Conservation (phyloP, 2,797 vertebrate species). For the Pipistrellus nathusii region DNA sequence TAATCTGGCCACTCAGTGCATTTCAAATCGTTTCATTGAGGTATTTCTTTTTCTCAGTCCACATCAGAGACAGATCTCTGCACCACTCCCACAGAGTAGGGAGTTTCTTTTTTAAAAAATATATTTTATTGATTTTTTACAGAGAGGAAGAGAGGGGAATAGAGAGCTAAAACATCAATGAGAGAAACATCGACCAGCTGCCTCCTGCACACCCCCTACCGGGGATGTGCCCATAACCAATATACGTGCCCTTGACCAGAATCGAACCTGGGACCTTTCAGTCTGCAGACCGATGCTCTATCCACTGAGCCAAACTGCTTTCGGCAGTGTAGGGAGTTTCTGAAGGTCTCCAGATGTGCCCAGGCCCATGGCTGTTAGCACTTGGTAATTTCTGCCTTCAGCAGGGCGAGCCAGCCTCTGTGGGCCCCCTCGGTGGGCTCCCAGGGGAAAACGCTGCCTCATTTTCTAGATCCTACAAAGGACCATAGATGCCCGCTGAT, state of each 20-base stretch:
- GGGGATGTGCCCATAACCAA: no score
- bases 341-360: background rate
- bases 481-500: background rate
- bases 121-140: no score
- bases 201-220: no score
- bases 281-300: no score
- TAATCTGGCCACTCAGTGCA: no score
- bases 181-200: no score
- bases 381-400: background rate
- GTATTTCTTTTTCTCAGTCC: background rate
- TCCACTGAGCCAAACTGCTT: no score
- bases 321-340: background rate
- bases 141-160: no score
- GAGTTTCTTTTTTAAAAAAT: background rate
- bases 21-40: background rate
- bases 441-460: background rate
- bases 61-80: background rate
- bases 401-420: fast-evolving
- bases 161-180: no score
- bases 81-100: background rate
- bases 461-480: background rate
- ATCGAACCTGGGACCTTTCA: no score
- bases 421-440: background rate
- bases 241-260: no score
- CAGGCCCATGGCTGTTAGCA: background rate